phyloP scores from a whole-genome alignment of 2,113 vertebrate species.

The Forbesichthys papilliferus region DNA sequence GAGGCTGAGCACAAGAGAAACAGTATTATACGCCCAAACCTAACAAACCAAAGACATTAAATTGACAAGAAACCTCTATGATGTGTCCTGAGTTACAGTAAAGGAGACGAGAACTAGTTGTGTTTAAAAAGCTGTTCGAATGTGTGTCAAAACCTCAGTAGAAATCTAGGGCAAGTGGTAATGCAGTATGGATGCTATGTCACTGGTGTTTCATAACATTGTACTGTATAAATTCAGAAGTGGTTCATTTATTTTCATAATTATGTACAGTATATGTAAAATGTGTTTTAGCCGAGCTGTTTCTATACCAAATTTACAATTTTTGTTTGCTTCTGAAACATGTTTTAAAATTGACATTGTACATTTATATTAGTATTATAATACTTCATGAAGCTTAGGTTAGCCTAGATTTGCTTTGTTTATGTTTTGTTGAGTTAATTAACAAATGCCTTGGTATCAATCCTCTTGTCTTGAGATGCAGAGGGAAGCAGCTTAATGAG shows the following conservation, averaged over 20 bases:
- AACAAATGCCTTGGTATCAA: slow-evolving; percentile 31
- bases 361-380: slow-evolving; percentile 14
- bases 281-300: background rate
- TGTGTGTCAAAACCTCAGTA: slow-evolving; percentile 63
- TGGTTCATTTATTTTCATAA: slow-evolving; percentile 34
- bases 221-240: slow-evolving; percentile 45
- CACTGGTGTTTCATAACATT: slow-evolving; percentile 60
- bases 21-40: slow-evolving; percentile 17
- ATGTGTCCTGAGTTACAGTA: too few relatives aligned
- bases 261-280: slow-evolving; percentile 23
- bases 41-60: background rate
- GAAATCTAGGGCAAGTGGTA: slow-evolving; percentile 67
- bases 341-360: background rate
- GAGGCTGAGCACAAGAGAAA: slow-evolving; percentile 40
- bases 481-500: slow-evolving; percentile 57
- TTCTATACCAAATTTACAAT: slow-evolving; percentile 1
- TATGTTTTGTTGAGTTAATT: slow-evolving; percentile 39
- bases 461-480: slow-evolving; percentile 35
- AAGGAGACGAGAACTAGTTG: slow-evolving; percentile 14
- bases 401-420: slow-evolving; percentile 31
- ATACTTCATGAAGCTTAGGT: slow-evolving; percentile 13
- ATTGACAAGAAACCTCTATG: too few relatives aligned
- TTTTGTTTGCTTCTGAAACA: background rate
- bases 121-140: slow-evolving; percentile 27
- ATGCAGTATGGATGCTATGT: slow-evolving; percentile 70